Conservation (phyloP, 37 sponge, comb jelly and placozoan species). For the Eunapius fragilis region DNA sequence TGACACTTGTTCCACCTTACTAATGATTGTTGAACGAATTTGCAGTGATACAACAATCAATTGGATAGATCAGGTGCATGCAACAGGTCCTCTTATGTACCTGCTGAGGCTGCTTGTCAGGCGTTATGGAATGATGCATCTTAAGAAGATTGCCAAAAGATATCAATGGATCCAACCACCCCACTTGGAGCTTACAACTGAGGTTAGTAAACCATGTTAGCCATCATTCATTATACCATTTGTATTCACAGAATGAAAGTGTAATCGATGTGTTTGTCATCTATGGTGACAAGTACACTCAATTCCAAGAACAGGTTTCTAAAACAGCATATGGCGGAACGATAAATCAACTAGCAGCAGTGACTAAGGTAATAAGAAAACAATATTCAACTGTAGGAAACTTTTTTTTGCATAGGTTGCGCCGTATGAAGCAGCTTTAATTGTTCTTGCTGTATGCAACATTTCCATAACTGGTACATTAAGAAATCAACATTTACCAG, state of each 20-base stretch:
- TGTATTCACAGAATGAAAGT: not conserved
- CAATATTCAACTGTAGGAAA: not conserved
- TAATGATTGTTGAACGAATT: not conserved
- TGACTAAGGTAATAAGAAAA: not conserved
- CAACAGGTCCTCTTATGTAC: conserved; percentile 41
- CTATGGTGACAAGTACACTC: not conserved
- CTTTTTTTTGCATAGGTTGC: not conserved
- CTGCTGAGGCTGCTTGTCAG: conserved; percentile 62
- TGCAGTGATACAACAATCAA: conserved; percentile 29
- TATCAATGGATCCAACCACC: conserved; percentile 48
- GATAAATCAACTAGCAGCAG: not conserved
- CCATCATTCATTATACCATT: not conserved
- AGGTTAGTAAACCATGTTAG: not conserved
- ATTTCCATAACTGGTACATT: not conserved
- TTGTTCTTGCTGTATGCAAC: not conserved
- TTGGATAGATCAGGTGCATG: conserved; percentile 15
- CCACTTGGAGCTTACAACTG: conserved; percentile 8
- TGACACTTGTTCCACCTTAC: not conserved
- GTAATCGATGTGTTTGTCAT: not conserved
- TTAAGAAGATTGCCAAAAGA: conserved; percentile 14
- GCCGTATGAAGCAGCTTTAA: not conserved
- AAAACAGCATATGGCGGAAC: not conserved
- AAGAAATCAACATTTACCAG: not conserved
- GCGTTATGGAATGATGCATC: conserved; percentile 43
- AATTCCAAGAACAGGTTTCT: not conserved